Base-by-base conservation (phyloP, 2,797 vertebrate genomes). In the Adrianichthys oophorus region DNA sequence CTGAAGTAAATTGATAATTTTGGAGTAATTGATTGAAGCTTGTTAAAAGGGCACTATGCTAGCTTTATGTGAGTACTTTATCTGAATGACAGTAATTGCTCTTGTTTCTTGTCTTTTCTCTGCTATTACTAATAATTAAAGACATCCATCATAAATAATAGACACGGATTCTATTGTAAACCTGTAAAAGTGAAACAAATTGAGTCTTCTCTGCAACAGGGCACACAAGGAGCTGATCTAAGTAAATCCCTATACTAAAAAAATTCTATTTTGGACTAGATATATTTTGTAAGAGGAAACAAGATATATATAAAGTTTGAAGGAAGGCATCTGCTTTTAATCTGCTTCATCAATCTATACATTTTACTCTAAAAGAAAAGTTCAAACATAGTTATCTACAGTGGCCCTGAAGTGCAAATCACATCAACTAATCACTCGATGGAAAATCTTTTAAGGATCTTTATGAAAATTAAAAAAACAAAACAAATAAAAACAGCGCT, bases 21-120 rank as follows among this genome's bases (percentile, higher is more conserved):
- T 65, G 73, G 76, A 77, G 76, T 86, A 88, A 90, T 85, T 86
- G 86, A 86, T 85, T 86, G 71, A 71, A 72, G 83, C 85, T 79
- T 67, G 74, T 86, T 82, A 71, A 74, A 74, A 70, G 78, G 80
- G 80, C 75, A 73, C 40, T 1, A 48, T 10, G 64, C 72, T 76
- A 76, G 69, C 59, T 73, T 75, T 43, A 48, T 78, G 4, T 56
- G 63, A 82, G 77, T 75, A 56, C 74, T 78, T 83, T 56, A 74
- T 81, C 83, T 58, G 66, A 41, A 70, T 77, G 78, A 72, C 74
- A 69, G 66, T 78, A 85, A 87, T 82, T 81, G 74, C 29, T 82
- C 78, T 76, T 3, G 10, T 82, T 84, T 75, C 72, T 65, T 66
- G 65, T 73, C 65, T 71, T 32, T 72, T 70, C 48, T 75, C 62